A percentile compares a stretch with the other conserved stretches of the same genome.
Conservation (phyloP, 2,797 vertebrate genomes). For the Gephyroberyx darwinii region DNA sequence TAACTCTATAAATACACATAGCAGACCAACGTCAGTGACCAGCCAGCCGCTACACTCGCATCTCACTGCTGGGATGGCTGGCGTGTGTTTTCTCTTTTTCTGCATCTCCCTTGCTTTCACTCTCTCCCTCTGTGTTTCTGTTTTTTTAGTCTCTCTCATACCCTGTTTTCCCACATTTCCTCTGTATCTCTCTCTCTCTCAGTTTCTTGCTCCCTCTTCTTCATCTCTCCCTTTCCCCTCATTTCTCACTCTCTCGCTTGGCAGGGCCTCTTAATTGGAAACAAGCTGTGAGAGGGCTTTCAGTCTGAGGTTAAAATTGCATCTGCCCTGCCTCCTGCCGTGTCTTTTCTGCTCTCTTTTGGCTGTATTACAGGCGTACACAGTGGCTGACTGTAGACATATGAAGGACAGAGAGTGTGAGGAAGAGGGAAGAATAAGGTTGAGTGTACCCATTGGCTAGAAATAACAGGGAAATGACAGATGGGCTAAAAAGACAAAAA, state of each 20-base stretch:
- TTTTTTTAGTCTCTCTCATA: neutral
- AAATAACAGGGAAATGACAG: conserved; percentile 26
- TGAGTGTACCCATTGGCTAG: conserved; percentile 31
- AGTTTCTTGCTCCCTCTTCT: conserved; percentile 51
- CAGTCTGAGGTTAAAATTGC: conserved; percentile 76
- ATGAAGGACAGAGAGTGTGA: conserved; percentile 44
- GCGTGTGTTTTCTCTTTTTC: conserved; percentile 43
- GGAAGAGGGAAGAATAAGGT: conserved; percentile 32
- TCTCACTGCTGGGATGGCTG: conserved; percentile 63
- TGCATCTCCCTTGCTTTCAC: conserved; percentile 33
- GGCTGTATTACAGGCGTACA: conserved; percentile 54
- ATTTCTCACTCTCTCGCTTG: conserved; percentile 67
- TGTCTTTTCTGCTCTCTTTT: conserved; percentile 61
- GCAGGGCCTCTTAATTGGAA: conserved; percentile 81
- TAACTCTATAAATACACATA: conserved; percentile 83
- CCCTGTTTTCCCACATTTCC: conserved; percentile 31
- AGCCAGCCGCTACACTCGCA: conserved; percentile 66
- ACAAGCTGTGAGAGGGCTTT: conserved; percentile 78
- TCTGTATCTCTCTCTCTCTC: conserved; percentile 30
- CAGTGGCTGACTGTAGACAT: conserved; percentile 48
- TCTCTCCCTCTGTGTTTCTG: conserved; percentile 35
- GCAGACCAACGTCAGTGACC: conserved; percentile 73
- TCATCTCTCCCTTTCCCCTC: conserved; percentile 23
- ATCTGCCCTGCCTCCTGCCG: conserved; percentile 75
- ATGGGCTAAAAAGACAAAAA: conserved; percentile 20